Evolutionary conservation across 2,113 vertebrate species (phyloP), one percentile per base, ranked within the genome.

Genomic region (Sialia sialis): DNA sequence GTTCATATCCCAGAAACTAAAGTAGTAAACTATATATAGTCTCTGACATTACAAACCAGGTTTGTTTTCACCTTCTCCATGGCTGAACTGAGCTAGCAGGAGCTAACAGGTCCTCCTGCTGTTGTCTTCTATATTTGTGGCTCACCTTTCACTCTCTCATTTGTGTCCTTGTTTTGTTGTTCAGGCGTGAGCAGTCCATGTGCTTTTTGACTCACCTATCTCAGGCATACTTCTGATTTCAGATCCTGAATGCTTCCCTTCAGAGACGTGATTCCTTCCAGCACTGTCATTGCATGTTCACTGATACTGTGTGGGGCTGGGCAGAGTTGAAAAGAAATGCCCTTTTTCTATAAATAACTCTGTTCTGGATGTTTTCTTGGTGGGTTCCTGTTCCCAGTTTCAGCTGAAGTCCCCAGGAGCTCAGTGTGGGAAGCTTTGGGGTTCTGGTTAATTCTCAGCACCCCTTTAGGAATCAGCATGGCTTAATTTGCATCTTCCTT

Each of bases 21-120:
- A 89, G 64, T 48, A 89, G 77, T 91, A 89, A 87, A 84, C 90
- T 84, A 89, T 91, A 93, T 91, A 91, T 95, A 94, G 94, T 91
- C 68, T 79, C 49, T 94, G 84, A 87, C 92, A 81, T 91, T 91
- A 84, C 90, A 91, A 77, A 93, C n/a, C 81, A 81, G 69, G 81
- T 84, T 96, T 93, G 64, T 80, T 96, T 93, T 81, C 51, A 87
- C 81, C 81, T 93, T 94, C 73, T 92, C 36, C 10, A 13, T 54
- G 87, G 59, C 54, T 91, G 80, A 94, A 80, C 69, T 76, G 58
- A 88, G 66, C 55, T 18, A 79, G 48, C 73, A 93, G 86, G 66
- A 85, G 51, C 46, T 54, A 84, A 46, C 75, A 86, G 70, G 84
- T 69, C 39, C 25, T 94, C 22, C 55, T 94, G 43, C 54, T 95